These are phyloP conservation scores for Propithecus perrieri DNA, from an alignment of 2,797 vertebrate genomes.

Conservation along the genomic window DNA sequence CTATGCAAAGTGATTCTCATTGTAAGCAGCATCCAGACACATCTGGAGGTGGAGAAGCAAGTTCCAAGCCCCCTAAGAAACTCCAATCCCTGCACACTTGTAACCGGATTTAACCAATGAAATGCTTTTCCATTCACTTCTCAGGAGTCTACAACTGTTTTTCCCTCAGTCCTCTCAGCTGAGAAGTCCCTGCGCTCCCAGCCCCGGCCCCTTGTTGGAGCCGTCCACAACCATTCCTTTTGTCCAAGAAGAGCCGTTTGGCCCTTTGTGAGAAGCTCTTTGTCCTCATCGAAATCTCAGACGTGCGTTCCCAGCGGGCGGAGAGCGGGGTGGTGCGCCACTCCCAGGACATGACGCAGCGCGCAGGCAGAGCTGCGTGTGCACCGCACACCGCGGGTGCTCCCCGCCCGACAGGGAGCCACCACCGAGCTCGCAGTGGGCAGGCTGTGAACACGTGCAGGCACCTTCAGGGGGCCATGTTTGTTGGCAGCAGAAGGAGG, in stretches of 20 bases:
- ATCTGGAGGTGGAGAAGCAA: not conserved
- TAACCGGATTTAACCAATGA: no score
- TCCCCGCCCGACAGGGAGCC: no score
- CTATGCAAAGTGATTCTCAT: rapidly evolving
- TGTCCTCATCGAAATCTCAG: not conserved
- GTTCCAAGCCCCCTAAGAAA: not conserved
- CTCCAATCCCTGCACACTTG: rapidly evolving
- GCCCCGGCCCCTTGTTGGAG: no score
- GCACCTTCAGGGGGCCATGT: not conserved
- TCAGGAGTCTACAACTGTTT: not conserved
- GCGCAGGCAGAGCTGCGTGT: not conserved
- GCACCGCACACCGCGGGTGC: no score
- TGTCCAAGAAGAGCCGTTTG: not conserved
- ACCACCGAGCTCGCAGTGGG: rapidly evolving
- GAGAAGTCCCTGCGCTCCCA: not conserved
- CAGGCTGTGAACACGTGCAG: not conserved
- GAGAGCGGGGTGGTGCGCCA: not conserved
- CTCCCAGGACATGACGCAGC: not conserved
- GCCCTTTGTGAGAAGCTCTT: not conserved
- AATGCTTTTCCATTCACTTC: rapidly evolving
- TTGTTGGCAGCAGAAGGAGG: not conserved
- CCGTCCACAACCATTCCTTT: not conserved
- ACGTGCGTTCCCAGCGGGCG: not conserved
- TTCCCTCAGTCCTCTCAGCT: no score
- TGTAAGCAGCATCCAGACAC: not conserved